Evolutionary conservation across 1,140 invertebrate species (phyloP), one percentile per base, ranked within the genome.

Genomic region (Trinorchestia longiramus): DNA sequence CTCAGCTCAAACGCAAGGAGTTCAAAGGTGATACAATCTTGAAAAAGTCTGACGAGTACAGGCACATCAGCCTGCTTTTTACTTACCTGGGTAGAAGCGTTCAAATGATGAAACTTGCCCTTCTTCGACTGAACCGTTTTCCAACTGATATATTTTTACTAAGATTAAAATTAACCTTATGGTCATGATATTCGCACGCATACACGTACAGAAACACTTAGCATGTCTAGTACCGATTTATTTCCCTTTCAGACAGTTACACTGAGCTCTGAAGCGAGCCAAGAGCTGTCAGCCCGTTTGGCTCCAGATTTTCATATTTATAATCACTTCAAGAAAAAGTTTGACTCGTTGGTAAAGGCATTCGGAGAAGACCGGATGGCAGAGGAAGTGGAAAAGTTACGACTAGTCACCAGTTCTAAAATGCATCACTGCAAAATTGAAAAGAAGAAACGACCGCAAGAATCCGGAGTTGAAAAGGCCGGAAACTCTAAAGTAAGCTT

Each of bases 1-100:
- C 96, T 97, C 43, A 97, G 96, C 62, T 87, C 97, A 0, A 97
- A 97, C 96, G 96, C 97, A 15, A 97, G 97, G 40, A 95, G 23
- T 28, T n/a, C 57, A 0, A 77, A 95, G 43, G 95, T 96, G 62
- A 36, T 53, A 19, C 6, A 53, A 53, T 53, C 47, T 6, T 19
- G 19, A 53, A 53, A 53, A 19, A 53, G 47, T 8, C 47, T 53
- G 47, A 6, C 6, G 47, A 53, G 47, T 53, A 53, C 6, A 53
- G 47, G 47, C 19, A 19, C 19, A 53, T 19, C 47, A 53, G n/a
- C 47, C 47, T 53, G 47, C 19, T 19, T 53, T 6, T 19, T 53
- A 53, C 47, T 6, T 19, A 6, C 47, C 47, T 8, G 47, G 6
- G 6, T 53, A 8, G 47, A 53, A 6, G 19, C 47, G 47, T 53